These are phyloP conservation scores for Abscondita cerata DNA, from an alignment of 2,888 invertebrate genomes.

Conservation along the genomic window DNA sequence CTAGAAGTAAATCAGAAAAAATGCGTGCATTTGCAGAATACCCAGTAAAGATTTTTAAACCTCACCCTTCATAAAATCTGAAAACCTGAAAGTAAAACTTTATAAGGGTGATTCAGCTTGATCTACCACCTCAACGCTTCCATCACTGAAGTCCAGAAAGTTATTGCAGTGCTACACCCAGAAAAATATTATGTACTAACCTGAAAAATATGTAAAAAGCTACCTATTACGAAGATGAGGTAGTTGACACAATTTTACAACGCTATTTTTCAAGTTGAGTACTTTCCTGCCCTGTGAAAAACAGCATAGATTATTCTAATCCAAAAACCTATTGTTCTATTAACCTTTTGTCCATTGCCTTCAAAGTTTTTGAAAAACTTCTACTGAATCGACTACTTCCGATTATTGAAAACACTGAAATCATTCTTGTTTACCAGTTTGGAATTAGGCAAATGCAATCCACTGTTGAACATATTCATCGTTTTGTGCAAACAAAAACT, in stretches of 20 bases:
- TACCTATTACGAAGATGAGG: slow-evolving; percentile 9
- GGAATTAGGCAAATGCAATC: too few relatives aligned
- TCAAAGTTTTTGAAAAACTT: slow-evolving; percentile 9
- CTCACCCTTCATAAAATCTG: slow-evolving; percentile 14
- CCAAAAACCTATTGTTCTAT: too few relatives aligned
- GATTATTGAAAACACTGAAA: slow-evolving; percentile 8
- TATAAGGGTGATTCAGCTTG: slow-evolving; percentile 6
- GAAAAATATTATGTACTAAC: slow-evolving; percentile 4
- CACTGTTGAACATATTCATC: not conserved
- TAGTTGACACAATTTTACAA: slow-evolving; percentile 11
- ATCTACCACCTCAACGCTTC: slow-evolving; percentile 4
- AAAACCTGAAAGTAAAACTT: slow-evolving; percentile 12
- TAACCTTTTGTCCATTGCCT: not conserved
- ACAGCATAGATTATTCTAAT: too few relatives aligned
- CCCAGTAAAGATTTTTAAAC: slow-evolving; percentile 14
- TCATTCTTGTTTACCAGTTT: too few relatives aligned
- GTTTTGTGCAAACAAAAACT: not conserved
- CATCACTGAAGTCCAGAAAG: slow-evolving; percentile 7
- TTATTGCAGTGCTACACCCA: slow-evolving; percentile 1
- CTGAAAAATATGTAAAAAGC: not conserved
- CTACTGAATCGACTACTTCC: not conserved
- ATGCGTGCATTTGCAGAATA: slow-evolving; percentile 15
- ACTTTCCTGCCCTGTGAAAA: slow-evolving; percentile 9
- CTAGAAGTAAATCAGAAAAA: slow-evolving; percentile 17
- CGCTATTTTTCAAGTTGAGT: slow-evolving; percentile 8